phyloP scores from a whole-genome alignment of 2,888 invertebrate genomes.

The Cheilosia soror region DNA sequence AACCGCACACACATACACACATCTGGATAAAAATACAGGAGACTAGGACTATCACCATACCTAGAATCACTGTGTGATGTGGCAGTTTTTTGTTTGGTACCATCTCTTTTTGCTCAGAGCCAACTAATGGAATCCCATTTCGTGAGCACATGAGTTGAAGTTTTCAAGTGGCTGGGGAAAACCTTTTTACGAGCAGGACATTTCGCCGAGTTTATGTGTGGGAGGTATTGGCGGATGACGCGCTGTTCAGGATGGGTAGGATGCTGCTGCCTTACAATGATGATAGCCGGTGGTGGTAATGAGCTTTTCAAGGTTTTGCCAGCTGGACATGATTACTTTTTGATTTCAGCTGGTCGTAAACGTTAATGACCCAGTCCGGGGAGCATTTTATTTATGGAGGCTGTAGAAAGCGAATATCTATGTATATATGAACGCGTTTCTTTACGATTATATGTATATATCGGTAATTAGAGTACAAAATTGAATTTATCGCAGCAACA shows the following conservation, averaged over 20 bases:
- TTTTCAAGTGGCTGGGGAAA: slow-evolving; percentile 40
- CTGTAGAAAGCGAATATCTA: slow-evolving; percentile 15
- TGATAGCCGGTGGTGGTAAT: slow-evolving; percentile 66
- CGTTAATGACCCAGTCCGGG: slow-evolving; percentile 63
- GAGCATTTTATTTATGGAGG: slow-evolving; percentile 56
- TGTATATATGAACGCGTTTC: background rate
- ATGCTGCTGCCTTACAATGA: slow-evolving; percentile 48
- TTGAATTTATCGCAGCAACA: slow-evolving; percentile 25
- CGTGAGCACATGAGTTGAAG: slow-evolving; percentile 54
- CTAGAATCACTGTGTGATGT: background rate
- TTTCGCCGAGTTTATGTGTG: slow-evolving; percentile 35
- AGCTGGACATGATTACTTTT: slow-evolving; percentile 74
- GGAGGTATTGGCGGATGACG: background rate
- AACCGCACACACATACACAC: slow-evolving; percentile 36
- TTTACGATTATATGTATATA: background rate
- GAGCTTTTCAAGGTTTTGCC: slow-evolving; percentile 70
- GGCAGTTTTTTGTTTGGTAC: background rate
- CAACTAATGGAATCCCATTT: slow-evolving; percentile 65
- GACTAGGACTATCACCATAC: background rate
- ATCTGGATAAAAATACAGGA: slow-evolving; percentile 13
- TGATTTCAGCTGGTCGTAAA: slow-evolving; percentile 71
- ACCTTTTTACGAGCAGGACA: slow-evolving; percentile 54
- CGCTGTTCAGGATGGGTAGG: slow-evolving; percentile 14
- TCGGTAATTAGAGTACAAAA: slow-evolving; percentile 44
- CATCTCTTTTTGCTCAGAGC: slow-evolving; percentile 12